These are phyloP conservation scores for Drosophila saltans DNA, from an alignment of 1,140 invertebrate genomes.

Conservation along the genomic window DNA sequence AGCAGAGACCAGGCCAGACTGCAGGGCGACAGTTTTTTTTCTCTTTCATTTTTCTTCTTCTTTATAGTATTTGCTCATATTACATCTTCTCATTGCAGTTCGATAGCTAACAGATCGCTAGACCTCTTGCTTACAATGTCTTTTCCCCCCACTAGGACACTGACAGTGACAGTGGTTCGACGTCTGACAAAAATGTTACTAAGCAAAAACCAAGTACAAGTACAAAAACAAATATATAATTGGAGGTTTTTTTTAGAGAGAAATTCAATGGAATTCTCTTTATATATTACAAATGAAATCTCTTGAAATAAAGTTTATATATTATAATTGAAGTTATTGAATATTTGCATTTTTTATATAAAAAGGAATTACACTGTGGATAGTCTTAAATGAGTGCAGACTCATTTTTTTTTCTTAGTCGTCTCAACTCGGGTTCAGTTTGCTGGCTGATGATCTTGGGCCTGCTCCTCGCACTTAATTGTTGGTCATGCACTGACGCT, in stretches of 20 bases:
- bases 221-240: too few relatives aligned
- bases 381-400: neutral
- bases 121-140: constrained; percentile 44
- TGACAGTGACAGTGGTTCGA: constrained; percentile 45
- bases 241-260: neutral
- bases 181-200: neutral
- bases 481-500: constrained; percentile 77
- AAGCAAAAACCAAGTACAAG: neutral
- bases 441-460: constrained; percentile 62
- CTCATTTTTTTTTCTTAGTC: constrained; percentile 20
- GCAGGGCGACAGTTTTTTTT: constrained; percentile 64
- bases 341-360: neutral
- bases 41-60: neutral
- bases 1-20: constrained; percentile 57
- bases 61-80: constrained; percentile 70
- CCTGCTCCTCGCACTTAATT: constrained; percentile 75
- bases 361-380: neutral
- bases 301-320: too few relatives aligned
- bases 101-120: constrained; percentile 36
- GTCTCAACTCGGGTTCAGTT: constrained; percentile 27
- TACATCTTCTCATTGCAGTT: constrained; percentile 55
- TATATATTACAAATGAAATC: too few relatives aligned
- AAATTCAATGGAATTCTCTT: too few relatives aligned
- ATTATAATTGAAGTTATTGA: neutral
- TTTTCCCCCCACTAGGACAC: neutral